Conservation (phyloP, 2,797 vertebrate genomes). For the Chloroceryle amazona region DNA sequence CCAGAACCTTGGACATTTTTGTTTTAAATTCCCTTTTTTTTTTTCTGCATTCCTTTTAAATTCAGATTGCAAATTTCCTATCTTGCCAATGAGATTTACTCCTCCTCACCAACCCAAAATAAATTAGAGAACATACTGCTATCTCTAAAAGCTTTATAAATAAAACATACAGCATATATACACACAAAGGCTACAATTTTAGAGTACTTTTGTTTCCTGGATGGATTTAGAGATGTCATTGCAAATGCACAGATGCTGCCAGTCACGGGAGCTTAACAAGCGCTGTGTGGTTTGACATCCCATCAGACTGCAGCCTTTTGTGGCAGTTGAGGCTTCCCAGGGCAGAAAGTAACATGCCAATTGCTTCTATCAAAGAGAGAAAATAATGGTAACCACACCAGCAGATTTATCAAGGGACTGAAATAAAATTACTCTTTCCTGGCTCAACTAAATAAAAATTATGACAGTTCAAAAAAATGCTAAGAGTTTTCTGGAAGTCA, state of each 20-base stretch:
- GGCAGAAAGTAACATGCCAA: not conserved
- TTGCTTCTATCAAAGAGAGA: conserved; percentile 2
- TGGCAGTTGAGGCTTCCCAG: conserved; percentile 14
- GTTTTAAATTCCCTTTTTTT: not conserved
- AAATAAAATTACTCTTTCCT: not conserved
- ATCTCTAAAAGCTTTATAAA: conserved; percentile 73
- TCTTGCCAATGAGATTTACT: conserved; percentile 67
- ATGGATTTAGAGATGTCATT: conserved; percentile 48
- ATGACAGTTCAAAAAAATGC: not conserved
- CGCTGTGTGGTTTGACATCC: conserved; percentile 13
- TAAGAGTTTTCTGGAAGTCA: not conserved
- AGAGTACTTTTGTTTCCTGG: conserved; percentile 35
- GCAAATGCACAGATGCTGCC: conserved; percentile 50
- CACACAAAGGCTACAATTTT: conserved; percentile 54
- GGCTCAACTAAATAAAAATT: conserved; percentile 16
- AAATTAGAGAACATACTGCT: conserved; percentile 69
- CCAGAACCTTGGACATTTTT: not conserved
- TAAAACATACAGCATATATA: conserved; percentile 51
- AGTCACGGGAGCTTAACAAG: conserved; percentile 33
- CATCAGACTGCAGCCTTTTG: conserved; percentile 24
- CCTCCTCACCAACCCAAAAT: conserved; percentile 64
- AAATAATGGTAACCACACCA: not conserved
- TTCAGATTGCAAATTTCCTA: conserved; percentile 53
- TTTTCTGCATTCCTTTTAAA: conserved; percentile 10
- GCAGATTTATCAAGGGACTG: not conserved